Conservation (phyloP, 2,113 vertebrate genomes). For the Odocoileus virginianus region DNA sequence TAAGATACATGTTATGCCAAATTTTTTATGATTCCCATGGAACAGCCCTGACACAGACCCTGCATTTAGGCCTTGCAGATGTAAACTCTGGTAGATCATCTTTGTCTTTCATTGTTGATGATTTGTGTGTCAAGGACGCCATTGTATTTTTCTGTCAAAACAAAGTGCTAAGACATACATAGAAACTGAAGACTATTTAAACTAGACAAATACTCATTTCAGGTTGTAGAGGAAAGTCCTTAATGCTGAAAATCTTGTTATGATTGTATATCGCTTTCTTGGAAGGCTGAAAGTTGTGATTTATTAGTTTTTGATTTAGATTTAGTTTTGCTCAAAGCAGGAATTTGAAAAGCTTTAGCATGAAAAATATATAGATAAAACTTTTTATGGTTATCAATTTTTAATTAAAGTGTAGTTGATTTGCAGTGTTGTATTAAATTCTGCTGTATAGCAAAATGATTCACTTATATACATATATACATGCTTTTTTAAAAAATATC, state of each 20-base stretch:
- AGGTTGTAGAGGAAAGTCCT: background rate
- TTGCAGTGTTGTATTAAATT: background rate
- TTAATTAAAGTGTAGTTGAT: background rate
- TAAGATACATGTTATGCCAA: background rate
- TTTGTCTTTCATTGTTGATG: background rate
- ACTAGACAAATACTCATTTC: background rate
- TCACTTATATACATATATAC: background rate
- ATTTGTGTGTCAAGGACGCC: background rate
- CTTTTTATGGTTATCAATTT: background rate
- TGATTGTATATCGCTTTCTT: background rate
- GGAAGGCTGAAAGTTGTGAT: background rate
- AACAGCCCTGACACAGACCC: background rate
- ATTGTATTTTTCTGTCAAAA: background rate
- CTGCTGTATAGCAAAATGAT: background rate
- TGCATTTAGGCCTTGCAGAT: background rate
- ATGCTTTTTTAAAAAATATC: background rate
- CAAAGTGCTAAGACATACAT: background rate
- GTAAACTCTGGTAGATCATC: background rate
- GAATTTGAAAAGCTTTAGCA: background rate
- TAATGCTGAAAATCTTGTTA: conserved; percentile 10
- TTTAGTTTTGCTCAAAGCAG: background rate
- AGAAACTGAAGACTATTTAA: background rate
- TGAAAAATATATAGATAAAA: background rate
- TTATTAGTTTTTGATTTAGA: conserved; percentile 11
- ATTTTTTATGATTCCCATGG: background rate